phyloP scores from a whole-genome alignment of 2,113 vertebrate species.

The Pelusios castaneus region DNA sequence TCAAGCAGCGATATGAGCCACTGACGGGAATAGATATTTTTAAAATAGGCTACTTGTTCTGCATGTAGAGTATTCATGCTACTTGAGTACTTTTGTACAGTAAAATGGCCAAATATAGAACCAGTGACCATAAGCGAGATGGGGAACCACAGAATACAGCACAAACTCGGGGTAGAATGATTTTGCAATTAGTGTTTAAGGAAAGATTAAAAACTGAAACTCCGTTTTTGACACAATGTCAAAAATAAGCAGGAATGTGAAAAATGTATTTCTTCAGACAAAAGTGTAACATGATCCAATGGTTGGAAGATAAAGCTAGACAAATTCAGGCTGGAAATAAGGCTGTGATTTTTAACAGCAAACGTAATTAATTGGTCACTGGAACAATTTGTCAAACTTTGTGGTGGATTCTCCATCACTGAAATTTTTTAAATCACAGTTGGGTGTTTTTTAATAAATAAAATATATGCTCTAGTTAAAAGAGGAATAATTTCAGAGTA shows the following conservation, averaged over 20 bases:
- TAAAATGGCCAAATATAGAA: neutral
- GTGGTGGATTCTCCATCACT: neutral
- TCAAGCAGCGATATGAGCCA: neutral
- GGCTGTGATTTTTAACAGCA: neutral
- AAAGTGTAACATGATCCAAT: neutral
- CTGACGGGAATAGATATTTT: neutral
- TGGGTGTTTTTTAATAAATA: neutral
- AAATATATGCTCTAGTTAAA: neutral
- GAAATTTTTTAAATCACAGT: neutral
- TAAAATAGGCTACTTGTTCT: neutral
- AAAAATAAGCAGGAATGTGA: neutral
- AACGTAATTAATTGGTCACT: neutral
- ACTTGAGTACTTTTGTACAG: neutral
- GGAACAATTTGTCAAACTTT: neutral
- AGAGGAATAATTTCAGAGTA: neutral
- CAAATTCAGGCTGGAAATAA: neutral
- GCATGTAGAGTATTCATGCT: neutral
- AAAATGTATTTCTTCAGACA: neutral
- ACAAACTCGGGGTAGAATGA: neutral
- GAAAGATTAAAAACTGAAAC: neutral
- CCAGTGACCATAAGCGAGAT: neutral
- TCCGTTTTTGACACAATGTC: neutral
- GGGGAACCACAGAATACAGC: neutral
- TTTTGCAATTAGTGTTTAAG: neutral
- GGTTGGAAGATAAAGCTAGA: neutral